Percentiles rank a stretch among this genome's conserved stretches.
phyloP scores from a whole-genome alignment of 1,140 invertebrate species.

The Bombus picipes region DNA sequence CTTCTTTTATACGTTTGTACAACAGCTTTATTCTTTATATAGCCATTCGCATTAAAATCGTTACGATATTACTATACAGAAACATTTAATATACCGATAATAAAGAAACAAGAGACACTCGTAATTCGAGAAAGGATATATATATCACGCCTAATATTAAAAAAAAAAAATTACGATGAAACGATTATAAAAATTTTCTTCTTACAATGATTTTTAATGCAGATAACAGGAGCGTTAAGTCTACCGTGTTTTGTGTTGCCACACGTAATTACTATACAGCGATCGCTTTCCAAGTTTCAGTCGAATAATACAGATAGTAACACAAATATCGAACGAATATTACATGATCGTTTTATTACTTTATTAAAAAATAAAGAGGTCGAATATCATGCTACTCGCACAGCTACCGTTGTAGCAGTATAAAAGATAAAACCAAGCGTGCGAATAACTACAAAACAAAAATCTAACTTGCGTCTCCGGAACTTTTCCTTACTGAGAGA shows the following conservation, averaged over 20 bases:
- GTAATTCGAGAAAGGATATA: background rate
- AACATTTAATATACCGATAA: background rate
- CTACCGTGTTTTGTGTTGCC: slow-evolving; percentile 20
- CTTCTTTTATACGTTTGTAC: background rate
- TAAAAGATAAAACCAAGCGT: slow-evolving; percentile 51
- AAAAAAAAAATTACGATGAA: background rate
- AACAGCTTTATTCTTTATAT: too few relatives aligned
- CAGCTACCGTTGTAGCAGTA: slow-evolving; percentile 58
- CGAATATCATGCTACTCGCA: slow-evolving; percentile 58
- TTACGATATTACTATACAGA: background rate
- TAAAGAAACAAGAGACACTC: background rate
- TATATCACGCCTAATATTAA: background rate
- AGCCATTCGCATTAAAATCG: too few relatives aligned
- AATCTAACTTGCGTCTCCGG: slow-evolving; percentile 46
- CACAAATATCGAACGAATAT: slow-evolving; percentile 61
- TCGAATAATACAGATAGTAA: slow-evolving; percentile 59
- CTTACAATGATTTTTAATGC: background rate
- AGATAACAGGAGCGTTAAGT: slow-evolving; percentile 11
- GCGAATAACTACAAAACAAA: slow-evolving; percentile 58
- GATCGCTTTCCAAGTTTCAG: slow-evolving; percentile 59
- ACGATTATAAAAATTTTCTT: background rate
- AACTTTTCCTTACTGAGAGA: slow-evolving; percentile 67
- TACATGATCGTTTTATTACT: slow-evolving; percentile 58
- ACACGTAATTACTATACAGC: slow-evolving; percentile 23
- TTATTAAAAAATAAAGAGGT: slow-evolving; percentile 56